Conservation (phyloP, 2,797 vertebrate genomes). For the Fundulus diaphanus region DNA sequence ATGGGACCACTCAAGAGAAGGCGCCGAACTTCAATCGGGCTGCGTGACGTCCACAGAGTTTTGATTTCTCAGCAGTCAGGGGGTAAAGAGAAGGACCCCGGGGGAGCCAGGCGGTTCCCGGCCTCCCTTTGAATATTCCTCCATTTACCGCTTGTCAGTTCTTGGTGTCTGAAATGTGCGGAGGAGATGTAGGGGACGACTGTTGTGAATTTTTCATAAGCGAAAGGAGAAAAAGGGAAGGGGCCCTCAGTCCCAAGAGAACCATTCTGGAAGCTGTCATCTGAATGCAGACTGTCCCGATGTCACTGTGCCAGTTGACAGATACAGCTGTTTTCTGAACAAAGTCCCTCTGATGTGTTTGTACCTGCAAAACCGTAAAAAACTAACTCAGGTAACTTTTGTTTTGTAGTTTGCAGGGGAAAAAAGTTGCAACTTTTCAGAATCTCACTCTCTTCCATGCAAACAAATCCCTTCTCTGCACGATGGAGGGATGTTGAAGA, state of each 20-base stretch:
- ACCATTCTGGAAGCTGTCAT: slow-evolving; percentile 41
- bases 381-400: slow-evolving; percentile 48
- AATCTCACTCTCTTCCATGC: slow-evolving; percentile 27
- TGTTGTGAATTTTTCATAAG: slow-evolving; percentile 70
- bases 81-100: slow-evolving; percentile 65
- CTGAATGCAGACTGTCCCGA: slow-evolving; percentile 27
- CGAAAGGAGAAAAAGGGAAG: slow-evolving; percentile 19
- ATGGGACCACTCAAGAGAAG: slow-evolving; percentile 71
- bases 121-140: slow-evolving; percentile 76
- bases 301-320: slow-evolving; percentile 24
- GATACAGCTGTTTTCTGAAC: slow-evolving; percentile 26
- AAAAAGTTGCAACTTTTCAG: slow-evolving; percentile 49
- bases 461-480: slow-evolving; percentile 46
- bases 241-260: slow-evolving; percentile 39
- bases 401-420: slow-evolving; percentile 32
- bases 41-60: slow-evolving; percentile 77
- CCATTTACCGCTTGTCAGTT: slow-evolving; percentile 70
- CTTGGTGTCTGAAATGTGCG: slow-evolving; percentile 59
- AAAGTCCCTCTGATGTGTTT: slow-evolving; percentile 31
- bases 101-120: slow-evolving; percentile 61
- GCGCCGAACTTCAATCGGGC: slow-evolving; percentile 78
- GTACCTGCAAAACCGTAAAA: neutral
- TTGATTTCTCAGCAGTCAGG: slow-evolving; percentile 68
- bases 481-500: slow-evolving; percentile 75
- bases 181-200: slow-evolving; percentile 40